Base-by-base conservation (phyloP, 2,888 invertebrate genomes). In the Isoperla grammatica region DNA sequence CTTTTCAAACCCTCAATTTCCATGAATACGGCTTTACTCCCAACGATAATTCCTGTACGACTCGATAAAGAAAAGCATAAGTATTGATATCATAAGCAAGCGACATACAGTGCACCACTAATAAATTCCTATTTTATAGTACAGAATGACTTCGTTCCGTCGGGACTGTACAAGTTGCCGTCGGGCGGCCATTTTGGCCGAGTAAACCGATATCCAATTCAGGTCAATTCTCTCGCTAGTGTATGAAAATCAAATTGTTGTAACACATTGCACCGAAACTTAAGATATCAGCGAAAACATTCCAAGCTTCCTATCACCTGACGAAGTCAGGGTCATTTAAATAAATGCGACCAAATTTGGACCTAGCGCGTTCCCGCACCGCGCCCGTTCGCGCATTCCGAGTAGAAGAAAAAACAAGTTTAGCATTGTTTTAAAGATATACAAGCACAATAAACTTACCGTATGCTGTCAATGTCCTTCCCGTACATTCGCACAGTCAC, bases 171-270 rank as follows among this genome's bases (percentile, higher is more conserved):
- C 42, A 17, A 50, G 22, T 29, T 56, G 69, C 68, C 70, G 71
- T 68, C 70, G 70, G 70, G 72, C 70, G 71, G 72, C 72, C 72
- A 72, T 72, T 68, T 72, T 72, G 72, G 66, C 64, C 66, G 59
- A 59, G 53, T 57, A 45, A 57, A 59, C 61, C 42, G 57, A 55
- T 54, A 42, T 48, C 39, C 45, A 23, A 57, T 63, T 61, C 57
- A 60, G 40, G 39, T 35, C 46, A 48, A 13, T 39, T 53, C 37
- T 37, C 17, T 17, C 2, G 39, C 15, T 37, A 39, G 15, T 4
- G 53, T 37, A 53, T 9, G 17, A 17, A 19, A 17, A 39, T 53
- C 53, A 53, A 53, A 39, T 53, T 17, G 4, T 19, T 11, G 19
- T 4, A 15, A 39, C 12, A n/a, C 20, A 39, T 19, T 37, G 17